Evolutionary conservation across 2,797 vertebrate species (phyloP), one percentile per base, ranked within the genome.

Genomic region (Babyrousa celebensis): DNA sequence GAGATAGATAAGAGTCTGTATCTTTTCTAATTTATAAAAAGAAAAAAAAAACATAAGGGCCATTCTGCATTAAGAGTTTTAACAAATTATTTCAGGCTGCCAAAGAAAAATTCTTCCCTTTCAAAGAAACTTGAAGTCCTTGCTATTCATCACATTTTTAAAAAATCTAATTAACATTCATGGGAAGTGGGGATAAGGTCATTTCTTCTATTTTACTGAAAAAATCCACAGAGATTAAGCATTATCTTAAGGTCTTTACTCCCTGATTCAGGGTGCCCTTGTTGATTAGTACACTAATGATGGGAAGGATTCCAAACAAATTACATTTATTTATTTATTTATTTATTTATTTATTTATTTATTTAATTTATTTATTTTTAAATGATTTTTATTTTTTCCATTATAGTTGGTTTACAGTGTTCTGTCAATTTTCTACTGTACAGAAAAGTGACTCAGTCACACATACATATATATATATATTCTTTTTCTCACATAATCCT

Each of bases 141-240:
- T 91, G 21, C 56, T 79, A 48, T 91, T 87, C 85, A 43, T 94
- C n/a, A 75, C 54, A 89, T 96, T 89, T 80, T 18, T 0, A 79
- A 86, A 86, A 90, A 96, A 54, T 36, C 54, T 79, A 88, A 29
- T 63, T 78, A 87, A 25, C 68, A 83, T 89, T 96, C 48, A 48
- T 67, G 29, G 43, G 70, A 89, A 58, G 60, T 62, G 84, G n/a
- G 2, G 27, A 93, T 91, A 89, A 89, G 43, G 54, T 62, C 4
- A 74, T 86, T 92, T 92, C 32, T 91, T 92, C 79, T 71, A 68
- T 62, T 96, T 96, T 80, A 87, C 14, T 68, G 27, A 6, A 5
- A 6, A 27, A 40, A 29, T n/a, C 14, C 29, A 20, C 3, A 79
- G 3, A 75, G 40, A 52, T 77, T 87, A 97, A 85, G 29, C 18